Base-by-base conservation (phyloP, 2,113 vertebrate species). In the Athene cunicularia region DNA sequence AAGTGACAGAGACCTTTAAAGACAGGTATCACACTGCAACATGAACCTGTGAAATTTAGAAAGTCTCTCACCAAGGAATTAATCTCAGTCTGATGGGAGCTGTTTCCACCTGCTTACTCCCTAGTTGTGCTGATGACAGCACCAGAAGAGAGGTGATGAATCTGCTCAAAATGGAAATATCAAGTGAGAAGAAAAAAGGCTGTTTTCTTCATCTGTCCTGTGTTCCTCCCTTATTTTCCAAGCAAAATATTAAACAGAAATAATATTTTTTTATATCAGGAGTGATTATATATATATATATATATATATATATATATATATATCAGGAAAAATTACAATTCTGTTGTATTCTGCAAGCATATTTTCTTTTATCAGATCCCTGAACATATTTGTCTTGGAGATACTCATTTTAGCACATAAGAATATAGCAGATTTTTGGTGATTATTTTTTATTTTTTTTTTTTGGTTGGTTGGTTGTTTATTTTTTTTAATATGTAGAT, bases 381-480 rank as follows among this genome's bases (percentile, higher is more conserved):
- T 62, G 18, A 16, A 35, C 20, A 22, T 39, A 15, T 28, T 68
- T 76, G 5, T 28, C 14, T 22, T 92, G 58, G 58, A 55, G 22
- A 86, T 33, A 8, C 2, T 68, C 22, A 30, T 12, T 74, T 47
- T 60, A 56, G 8, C 22, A 76, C 7, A 6, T 35, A 75, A 39
- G 16, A 79, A 53, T 62, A 45, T 4, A 71, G 14, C 30, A 71
- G 8, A 2, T 0, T 55, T 81, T 56, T 30, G 3, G 14, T 43
- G 0, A 4, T 1, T 33, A 9, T 2, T 39, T 47, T n/a, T 21
- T 12, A 3, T 1, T 9, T 56, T 56, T 71, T 55, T 41, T 47
- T n/a, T 47, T 26, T n/a, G n/a, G n/a, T n/a, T n/a, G n/a, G n/a
- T n/a, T n/a, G n/a, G n/a, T n/a, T n/a, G n/a, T n/a, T n/a, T n/a